Percentiles rank a stretch among this genome's conserved stretches.
Conservation (phyloP, 2,888 invertebrate genomes). For the Macaria notata region DNA sequence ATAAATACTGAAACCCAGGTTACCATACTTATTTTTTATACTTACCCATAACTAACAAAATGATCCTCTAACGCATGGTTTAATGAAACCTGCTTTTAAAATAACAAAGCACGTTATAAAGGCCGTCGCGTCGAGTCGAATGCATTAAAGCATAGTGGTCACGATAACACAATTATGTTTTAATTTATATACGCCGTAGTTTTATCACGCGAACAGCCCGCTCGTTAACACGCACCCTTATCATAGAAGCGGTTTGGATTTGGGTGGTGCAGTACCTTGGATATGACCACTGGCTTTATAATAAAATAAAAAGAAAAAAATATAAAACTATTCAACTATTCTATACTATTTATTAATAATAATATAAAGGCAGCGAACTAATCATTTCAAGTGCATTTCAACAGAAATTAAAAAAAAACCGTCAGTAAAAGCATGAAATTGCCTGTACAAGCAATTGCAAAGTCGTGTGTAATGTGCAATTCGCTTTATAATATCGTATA, state of each 20-base stretch:
- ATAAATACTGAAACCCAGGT: no score
- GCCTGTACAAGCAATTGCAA: no score
- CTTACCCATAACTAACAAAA: neutral
- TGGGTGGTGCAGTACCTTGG: constrained; percentile 16
- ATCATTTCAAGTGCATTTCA: no score
- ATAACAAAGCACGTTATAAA: constrained; percentile 33
- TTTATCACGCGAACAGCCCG: constrained; percentile 66
- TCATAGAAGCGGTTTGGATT: constrained; percentile 52
- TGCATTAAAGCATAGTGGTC: constrained; percentile 74
- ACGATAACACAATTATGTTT: constrained; percentile 82
- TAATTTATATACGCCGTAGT: constrained; percentile 76
- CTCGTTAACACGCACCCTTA: constrained; percentile 72
- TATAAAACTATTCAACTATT: no score
- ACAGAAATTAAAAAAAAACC: no score
- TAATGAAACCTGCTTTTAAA: constrained; percentile 24
- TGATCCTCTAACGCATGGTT: constrained; percentile 11
- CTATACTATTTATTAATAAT: no score
- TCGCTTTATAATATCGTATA: no score
- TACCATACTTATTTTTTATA: no score
- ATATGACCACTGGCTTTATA: neutral
- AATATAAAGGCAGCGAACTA: no score
- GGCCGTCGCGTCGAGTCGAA: constrained; percentile 45
- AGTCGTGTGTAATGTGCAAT: no score
- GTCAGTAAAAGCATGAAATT: no score
- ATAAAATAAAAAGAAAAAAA: no score